Evolutionary conservation across 2,797 vertebrate genomes (phyloP).

Genomic region (Emydoidea blandingii): DNA sequence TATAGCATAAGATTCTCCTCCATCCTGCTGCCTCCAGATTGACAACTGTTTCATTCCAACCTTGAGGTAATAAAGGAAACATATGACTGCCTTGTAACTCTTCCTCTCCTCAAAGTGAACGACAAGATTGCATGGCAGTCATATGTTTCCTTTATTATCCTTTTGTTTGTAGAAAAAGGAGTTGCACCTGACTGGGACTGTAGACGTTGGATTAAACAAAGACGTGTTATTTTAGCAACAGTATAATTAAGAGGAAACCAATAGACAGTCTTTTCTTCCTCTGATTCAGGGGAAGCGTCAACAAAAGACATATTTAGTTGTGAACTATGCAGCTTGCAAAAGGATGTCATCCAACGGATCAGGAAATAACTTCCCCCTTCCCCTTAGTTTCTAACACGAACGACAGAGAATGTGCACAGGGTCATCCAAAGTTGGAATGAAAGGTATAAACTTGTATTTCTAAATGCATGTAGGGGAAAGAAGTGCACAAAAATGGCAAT

Average conservation of each 20-base stretch:
- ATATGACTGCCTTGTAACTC: conserved; percentile 1
- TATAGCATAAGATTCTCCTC: conserved; percentile 28
- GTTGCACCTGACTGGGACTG: conserved; percentile 48
- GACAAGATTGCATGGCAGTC: conserved; percentile 27
- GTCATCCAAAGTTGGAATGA: background rate
- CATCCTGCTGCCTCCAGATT: conserved; percentile 36
- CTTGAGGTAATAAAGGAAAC: conserved; percentile 47
- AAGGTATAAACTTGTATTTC: background rate
- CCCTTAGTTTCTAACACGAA: background rate
- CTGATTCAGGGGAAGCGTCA: background rate
- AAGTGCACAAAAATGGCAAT: accelerated
- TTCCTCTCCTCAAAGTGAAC: conserved; percentile 45
- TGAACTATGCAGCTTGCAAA: conserved; percentile 12
- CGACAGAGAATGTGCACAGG: background rate
- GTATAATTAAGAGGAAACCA: conserved; percentile 59
- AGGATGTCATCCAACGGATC: conserved; percentile 14
- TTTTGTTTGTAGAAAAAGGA: conserved; percentile 54
- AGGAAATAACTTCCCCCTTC: background rate
- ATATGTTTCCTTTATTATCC: conserved; percentile 47
- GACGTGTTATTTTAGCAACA: conserved; percentile 50
- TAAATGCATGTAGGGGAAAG: background rate
- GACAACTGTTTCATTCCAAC: conserved; percentile 60
- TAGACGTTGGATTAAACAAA: conserved; percentile 52
- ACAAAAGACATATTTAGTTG: conserved; percentile 55
- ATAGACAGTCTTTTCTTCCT: conserved; percentile 60